phyloP scores from a whole-genome alignment of 1,140 invertebrate species.

The Oreohelix idahoensis region DNA sequence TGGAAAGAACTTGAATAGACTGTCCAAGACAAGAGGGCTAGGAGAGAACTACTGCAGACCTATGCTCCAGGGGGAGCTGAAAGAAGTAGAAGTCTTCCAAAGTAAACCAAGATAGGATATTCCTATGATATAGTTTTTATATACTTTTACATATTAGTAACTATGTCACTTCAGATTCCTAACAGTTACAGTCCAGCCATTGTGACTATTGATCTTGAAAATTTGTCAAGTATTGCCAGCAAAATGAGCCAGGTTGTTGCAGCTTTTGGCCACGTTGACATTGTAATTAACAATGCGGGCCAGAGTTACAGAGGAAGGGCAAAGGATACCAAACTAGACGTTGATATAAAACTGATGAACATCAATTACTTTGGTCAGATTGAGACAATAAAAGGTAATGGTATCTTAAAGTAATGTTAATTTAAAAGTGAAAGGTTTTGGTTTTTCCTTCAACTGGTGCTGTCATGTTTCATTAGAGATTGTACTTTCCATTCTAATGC shows the following conservation, averaged over 20 bases:
- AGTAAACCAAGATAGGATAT: not conserved
- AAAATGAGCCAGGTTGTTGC: conserved; percentile 79
- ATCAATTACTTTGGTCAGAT: conserved; percentile 96
- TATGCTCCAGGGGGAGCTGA: no score
- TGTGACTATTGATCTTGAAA: conserved; percentile 83
- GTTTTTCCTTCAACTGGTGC: no score
- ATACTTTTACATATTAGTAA: no score
- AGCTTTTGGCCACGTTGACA: conserved; percentile 84
- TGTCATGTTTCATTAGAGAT: no score
- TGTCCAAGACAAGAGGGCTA: no score
- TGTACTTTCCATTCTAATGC: no score
- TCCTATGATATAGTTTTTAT: no score
- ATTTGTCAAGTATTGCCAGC: conserved; percentile 79
- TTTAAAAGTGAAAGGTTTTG: no score
- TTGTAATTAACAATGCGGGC: conserved; percentile 94
- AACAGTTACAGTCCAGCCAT: conserved; percentile 77
- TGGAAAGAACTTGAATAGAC: no score
- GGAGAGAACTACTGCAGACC: no score
- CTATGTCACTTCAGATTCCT: conserved; percentile 1
- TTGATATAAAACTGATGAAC: conserved; percentile 91
- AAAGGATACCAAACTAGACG: conserved; percentile 84
- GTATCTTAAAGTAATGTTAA: no score
- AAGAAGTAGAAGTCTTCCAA: no score
- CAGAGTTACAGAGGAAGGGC: conserved; percentile 87
- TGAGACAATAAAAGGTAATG: conserved; percentile 89